Evolutionary conservation across 2,113 vertebrate genomes (phyloP).

Genomic region (Turdus rufiventris): DNA sequence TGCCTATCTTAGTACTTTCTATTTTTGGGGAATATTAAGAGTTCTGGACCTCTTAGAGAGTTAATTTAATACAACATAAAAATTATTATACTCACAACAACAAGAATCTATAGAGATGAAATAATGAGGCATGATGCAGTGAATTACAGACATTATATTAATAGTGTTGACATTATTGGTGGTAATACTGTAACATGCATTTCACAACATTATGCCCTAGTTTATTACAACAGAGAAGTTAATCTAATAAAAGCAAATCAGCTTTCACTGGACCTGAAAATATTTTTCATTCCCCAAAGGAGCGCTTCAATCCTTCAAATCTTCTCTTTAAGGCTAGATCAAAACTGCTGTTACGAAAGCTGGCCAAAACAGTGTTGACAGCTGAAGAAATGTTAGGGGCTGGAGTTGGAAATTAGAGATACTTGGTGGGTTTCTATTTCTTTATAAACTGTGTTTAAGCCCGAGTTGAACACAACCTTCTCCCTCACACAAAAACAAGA

Average conservation of each 20-base stretch:
- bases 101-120: neutral
- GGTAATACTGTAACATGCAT: neutral
- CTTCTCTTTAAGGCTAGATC: neutral
- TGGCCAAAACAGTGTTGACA: neutral
- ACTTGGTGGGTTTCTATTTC: neutral
- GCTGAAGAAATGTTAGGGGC: neutral
- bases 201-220: neutral
- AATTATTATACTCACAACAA: neutral
- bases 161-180: constrained; percentile 6
- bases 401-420: neutral
- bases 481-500: neutral
- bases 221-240: neutral
- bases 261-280: neutral
- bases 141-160: neutral
- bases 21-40: neutral
- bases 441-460: neutral
- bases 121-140: neutral
- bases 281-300: constrained; percentile 22
- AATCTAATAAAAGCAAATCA: constrained; percentile 37
- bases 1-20: neutral
- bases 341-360: neutral
- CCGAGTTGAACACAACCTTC: neutral
- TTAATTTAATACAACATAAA: neutral
- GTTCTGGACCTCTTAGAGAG: neutral
- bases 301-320: neutral